A percentile compares a stretch with the other conserved stretches of the same genome.
Evolutionary conservation across 2,888 invertebrate genomes (phyloP).

Genomic region (Syrista parreyssii): DNA sequence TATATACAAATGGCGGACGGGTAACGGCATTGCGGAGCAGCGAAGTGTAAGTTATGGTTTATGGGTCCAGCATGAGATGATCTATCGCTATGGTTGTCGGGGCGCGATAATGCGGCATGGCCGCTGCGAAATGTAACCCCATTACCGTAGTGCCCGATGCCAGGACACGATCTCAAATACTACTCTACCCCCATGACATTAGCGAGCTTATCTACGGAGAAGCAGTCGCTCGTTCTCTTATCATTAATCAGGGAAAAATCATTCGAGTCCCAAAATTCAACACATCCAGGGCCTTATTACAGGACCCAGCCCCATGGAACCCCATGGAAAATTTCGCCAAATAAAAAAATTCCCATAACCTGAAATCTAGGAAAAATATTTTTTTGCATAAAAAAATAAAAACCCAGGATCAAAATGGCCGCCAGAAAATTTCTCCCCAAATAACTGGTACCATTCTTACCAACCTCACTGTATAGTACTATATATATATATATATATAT

Average conservation of each 20-base stretch:
- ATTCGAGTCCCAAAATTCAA: not conserved
- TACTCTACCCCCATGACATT: slow-evolving; percentile 21
- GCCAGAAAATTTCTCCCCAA: not conserved
- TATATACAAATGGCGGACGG: slow-evolving; percentile 1
- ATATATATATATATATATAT: too few species aligned
- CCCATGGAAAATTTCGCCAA: too few species aligned
- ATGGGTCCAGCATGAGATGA: slow-evolving; percentile 53
- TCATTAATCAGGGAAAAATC: slow-evolving; percentile 7
- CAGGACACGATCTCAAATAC: slow-evolving; percentile 59
- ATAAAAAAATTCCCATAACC: too few species aligned
- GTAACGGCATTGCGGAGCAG: slow-evolving; percentile 35
- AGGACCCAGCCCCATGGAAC: not conserved
- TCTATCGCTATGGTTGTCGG: slow-evolving; percentile 56
- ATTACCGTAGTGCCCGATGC: slow-evolving; percentile 59
- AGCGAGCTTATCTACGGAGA: slow-evolving; percentile 46
- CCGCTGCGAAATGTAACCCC: slow-evolving; percentile 42
- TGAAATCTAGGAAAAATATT: accelerated
- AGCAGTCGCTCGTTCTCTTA: slow-evolving; percentile 38
- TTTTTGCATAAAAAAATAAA: not conserved
- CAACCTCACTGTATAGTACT: not conserved
- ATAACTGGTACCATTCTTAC: not conserved
- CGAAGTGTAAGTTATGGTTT: slow-evolving; percentile 61
- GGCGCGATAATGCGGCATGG: slow-evolving; percentile 49
- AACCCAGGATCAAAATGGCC: not conserved
- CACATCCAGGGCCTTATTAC: not conserved